phyloP scores from a whole-genome alignment of 1,140 invertebrate species.

The Diorhabda sublineata region DNA sequence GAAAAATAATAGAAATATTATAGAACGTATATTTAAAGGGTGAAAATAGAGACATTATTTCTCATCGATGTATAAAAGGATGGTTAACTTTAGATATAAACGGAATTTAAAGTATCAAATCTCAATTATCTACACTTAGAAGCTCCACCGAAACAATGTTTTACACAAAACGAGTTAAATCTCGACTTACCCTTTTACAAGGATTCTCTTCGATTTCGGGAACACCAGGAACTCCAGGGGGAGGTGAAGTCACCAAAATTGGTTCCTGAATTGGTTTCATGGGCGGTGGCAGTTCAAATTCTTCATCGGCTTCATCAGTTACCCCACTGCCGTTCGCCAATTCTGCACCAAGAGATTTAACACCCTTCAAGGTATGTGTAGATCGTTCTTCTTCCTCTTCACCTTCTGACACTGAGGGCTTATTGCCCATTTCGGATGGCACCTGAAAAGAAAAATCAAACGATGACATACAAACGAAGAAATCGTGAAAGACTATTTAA shows the following conservation, averaged over 20 bases:
- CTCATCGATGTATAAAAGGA: too few relatives aligned
- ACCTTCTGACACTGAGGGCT: conserved; percentile 47
- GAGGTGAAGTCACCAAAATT: conserved; percentile 52
- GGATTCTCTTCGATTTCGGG: conserved; percentile 57
- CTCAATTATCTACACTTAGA: too few relatives aligned
- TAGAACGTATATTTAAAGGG: too few relatives aligned
- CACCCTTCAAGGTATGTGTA: conserved; percentile 32
- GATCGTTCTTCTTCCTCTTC: conserved; percentile 46
- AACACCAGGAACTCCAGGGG: conserved; percentile 48
- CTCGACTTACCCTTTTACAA: conserved; percentile 59
- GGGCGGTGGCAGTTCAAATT: conserved; percentile 85
- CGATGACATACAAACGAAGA: not conserved
- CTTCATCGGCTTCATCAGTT: conserved; percentile 51
- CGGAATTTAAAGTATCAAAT: too few relatives aligned
- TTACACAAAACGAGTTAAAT: too few relatives aligned
- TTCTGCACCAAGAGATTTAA: conserved; percentile 40
- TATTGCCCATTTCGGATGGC: conserved; percentile 47
- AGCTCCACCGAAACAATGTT: too few relatives aligned
- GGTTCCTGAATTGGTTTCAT: conserved; percentile 91
- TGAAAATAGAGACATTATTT: too few relatives aligned
- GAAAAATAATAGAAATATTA: too few relatives aligned
- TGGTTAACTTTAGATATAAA: too few relatives aligned
- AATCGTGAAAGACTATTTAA: too few relatives aligned
- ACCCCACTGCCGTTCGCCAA: conserved; percentile 46
- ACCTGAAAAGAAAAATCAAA: conserved; percentile 37